phyloP scores from a whole-genome alignment of 1,140 invertebrate species.

The Rhynchophorus ferrugineus region DNA sequence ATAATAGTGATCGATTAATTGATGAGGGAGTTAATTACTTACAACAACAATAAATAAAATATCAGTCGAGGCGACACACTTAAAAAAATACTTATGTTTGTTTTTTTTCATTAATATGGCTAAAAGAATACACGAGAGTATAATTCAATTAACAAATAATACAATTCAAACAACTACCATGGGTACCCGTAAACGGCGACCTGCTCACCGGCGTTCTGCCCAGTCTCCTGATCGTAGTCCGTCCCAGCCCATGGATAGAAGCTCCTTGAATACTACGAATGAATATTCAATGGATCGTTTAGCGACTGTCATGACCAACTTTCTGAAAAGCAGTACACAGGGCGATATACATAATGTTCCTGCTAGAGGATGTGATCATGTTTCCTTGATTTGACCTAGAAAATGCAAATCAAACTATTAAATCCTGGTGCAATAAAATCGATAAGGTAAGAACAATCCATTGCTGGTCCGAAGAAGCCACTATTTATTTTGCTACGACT shows the following conservation, averaged over 20 bases:
- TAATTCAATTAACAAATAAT: no score
- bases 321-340: neutral
- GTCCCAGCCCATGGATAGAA: neutral
- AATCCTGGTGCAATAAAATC: slow-evolving; percentile 26
- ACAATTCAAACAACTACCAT: neutral
- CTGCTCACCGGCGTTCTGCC: neutral
- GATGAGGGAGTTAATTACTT: no score
- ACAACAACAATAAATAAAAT: no score
- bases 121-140: neutral
- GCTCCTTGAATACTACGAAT: neutral
- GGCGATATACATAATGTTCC: neutral
- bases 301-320: neutral
- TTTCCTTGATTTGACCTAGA: slow-evolving; percentile 8
- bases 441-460: slow-evolving; percentile 29
- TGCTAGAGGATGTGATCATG: slow-evolving; percentile 1
- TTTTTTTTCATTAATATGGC: neutral
- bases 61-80: neutral
- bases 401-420: neutral
- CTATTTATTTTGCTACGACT: slow-evolving; percentile 26
- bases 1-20: no score
- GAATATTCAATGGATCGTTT: slow-evolving; percentile 3
- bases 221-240: neutral
- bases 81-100: neutral
- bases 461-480: slow-evolving; percentile 24
- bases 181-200: neutral